Base-by-base conservation (phyloP, 2,113 vertebrate genomes). In the Entomyzon cyanotis region DNA sequence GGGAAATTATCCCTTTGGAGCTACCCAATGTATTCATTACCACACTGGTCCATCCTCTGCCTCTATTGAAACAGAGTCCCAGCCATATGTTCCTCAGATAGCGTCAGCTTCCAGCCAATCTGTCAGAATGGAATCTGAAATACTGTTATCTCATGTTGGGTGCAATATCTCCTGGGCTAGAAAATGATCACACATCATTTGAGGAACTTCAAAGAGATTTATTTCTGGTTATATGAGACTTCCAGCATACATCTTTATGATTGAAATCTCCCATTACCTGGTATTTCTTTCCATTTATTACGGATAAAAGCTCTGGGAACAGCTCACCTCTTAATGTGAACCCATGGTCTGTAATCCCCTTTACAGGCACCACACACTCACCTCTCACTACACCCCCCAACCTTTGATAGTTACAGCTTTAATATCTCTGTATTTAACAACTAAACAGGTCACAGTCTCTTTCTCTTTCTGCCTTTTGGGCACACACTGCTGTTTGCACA, bases 181-280 rank as follows among this genome's bases (percentile, higher is more conserved):
- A 80, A 92, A 93, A 94, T 84, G 93, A 96, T 97, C 94, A 93
- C 90, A 93, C 47, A 92, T 92, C 92, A 93, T 96, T 89, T 88
- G 33, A 96, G 83, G 89, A 93, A 94, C 87, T 93, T 93, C 94
- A 96, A 65, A 93, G 88, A 95, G 93, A 93, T 97, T 95, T 96
- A 93, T 93, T 97, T 95, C 92, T 90, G 64, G 85, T 94, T 94
- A 70, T 83, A 93, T 74, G 94, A 96, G 93, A 80, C 87, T 96
- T 85, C 75, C 94, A 93, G 89, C 82, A 55, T 86, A 89, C 65
- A 93, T 94, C 95, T 96, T 95, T 58, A 52, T 95, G 95, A 96
- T 75, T 95, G 88, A 96, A 94, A 93, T 94, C 95, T 88, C 92
- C 90, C 88, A 94, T 96, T 94, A 95, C 76, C 68, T 0, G 0